phyloP scores from a whole-genome alignment of 35 echinoderm and acorn worm genomes.

The Amphiura filiformis region DNA sequence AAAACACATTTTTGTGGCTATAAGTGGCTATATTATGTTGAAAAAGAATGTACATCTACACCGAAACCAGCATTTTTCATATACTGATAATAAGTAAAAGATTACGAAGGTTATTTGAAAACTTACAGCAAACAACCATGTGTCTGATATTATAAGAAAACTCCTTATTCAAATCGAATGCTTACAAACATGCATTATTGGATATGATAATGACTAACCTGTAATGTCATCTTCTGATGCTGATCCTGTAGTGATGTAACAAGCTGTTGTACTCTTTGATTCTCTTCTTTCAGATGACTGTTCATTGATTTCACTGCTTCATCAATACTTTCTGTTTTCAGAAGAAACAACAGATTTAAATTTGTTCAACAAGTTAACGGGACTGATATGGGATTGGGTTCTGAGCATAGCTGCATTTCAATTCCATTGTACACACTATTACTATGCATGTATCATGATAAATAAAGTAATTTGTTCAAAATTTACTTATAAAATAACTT shows the following conservation, averaged over 20 bases:
- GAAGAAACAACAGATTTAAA: neutral
- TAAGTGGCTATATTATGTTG: no score
- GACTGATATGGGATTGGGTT: neutral
- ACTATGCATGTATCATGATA: neutral
- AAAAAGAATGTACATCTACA: no score
- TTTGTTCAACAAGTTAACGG: no score
- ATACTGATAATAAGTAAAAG: neutral
- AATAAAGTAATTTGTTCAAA: neutral
- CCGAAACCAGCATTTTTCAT: neutral
- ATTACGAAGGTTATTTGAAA: neutral
- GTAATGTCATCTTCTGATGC: constrained; percentile 61
- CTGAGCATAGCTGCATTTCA: neutral
- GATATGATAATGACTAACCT: constrained; percentile 32
- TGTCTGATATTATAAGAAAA: no score
- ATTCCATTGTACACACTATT: neutral
- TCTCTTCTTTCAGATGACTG: constrained; percentile 52
- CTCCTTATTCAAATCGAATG: no score
- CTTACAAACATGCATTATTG: no score
- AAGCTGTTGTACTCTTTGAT: constrained; percentile 58
- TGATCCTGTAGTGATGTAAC: constrained; percentile 53
- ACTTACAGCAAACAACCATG: neutral
- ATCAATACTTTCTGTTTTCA: constrained; percentile 38
- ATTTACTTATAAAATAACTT: neutral
- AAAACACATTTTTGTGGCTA: no score
- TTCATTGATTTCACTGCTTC: constrained; percentile 52